Conservation (phyloP, 2,797 vertebrate genomes). For the Malacoctenus gilli region DNA sequence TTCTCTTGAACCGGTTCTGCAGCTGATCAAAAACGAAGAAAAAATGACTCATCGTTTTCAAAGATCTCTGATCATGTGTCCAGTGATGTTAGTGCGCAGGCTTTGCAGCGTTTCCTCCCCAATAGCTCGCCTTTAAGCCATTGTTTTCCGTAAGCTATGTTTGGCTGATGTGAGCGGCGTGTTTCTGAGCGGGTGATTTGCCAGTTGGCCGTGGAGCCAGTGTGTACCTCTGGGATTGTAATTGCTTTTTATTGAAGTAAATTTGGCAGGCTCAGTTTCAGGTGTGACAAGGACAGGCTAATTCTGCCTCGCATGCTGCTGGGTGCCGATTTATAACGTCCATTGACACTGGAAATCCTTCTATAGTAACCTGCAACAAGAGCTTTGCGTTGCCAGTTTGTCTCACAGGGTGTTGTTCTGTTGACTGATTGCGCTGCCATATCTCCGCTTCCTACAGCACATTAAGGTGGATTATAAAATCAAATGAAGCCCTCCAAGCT, state of each 20-base stretch:
- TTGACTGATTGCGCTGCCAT: neutral
- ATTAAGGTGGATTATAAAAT: conserved; percentile 48
- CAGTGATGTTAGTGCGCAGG: neutral
- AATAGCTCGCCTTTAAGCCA: neutral
- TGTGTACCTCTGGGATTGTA: conserved; percentile 41
- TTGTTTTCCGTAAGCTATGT: conserved; percentile 20
- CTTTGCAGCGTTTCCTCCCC: neutral
- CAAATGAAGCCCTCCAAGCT: conserved; percentile 21
- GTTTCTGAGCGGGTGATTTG: conserved; percentile 32
- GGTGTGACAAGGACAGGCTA: conserved; percentile 41
- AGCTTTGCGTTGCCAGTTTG: conserved; percentile 4
- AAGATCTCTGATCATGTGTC: neutral
- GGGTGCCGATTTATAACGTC: conserved; percentile 15
- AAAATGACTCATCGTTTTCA: neutral
- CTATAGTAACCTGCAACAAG: conserved; percentile 1
- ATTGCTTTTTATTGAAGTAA: conserved; percentile 51
- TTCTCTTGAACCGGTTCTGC: too few species aligned
- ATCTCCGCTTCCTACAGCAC: conserved; percentile 27
- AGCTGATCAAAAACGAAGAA: too few species aligned
- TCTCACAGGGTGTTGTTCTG: conserved; percentile 1
- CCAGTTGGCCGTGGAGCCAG: conserved; percentile 41
- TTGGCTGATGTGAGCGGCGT: conserved; percentile 21
- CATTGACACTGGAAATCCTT: conserved; percentile 17
- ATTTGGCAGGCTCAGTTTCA: conserved; percentile 53
- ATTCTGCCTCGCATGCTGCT: conserved; percentile 31